Evolutionary conservation across 1,140 invertebrate species (phyloP).

Genomic region (Zaprionus taronus): DNA sequence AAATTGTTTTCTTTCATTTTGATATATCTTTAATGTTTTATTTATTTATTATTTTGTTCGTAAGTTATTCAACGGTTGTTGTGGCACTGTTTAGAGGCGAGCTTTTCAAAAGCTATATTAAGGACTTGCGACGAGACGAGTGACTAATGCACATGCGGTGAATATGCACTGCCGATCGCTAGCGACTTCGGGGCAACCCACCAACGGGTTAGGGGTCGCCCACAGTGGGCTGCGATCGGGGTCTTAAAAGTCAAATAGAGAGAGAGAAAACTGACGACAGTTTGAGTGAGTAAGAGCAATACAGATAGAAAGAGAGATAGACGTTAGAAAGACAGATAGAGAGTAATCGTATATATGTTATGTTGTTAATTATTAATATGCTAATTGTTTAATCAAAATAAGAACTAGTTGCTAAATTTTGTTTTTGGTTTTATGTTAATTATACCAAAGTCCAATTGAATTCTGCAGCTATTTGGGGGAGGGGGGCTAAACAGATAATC

Average conservation of each 20-base stretch:
- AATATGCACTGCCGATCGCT: slow-evolving; percentile 73
- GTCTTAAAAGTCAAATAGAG: slow-evolving; percentile 72
- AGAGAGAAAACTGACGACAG: slow-evolving; percentile 14
- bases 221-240: slow-evolving; percentile 58
- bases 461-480: slow-evolving; percentile 16
- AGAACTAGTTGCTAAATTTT: slow-evolving; percentile 67
- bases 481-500: not conserved
- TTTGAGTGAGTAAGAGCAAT: slow-evolving; percentile 51
- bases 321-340: slow-evolving; percentile 14
- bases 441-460: slow-evolving; percentile 47
- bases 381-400: slow-evolving; percentile 63
- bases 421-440: slow-evolving; percentile 41
- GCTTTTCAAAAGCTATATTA: slow-evolving; percentile 82
- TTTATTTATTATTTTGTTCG: slow-evolving; percentile 46
- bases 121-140: slow-evolving; percentile 77
- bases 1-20: slow-evolving; percentile 7
- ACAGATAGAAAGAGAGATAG: slow-evolving; percentile 45
- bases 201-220: no score
- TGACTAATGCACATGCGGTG: slow-evolving; percentile 81
- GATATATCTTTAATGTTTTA: slow-evolving; percentile 39
- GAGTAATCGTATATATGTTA: slow-evolving; percentile 65
- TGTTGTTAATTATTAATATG: slow-evolving; percentile 57
- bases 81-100: slow-evolving; percentile 81
- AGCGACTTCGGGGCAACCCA: slow-evolving; percentile 24
- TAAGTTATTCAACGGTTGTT: slow-evolving; percentile 64